Evolutionary conservation across 2,113 vertebrate genomes (phyloP), one percentile per base, ranked within the genome.

Genomic region (Hyaena hyaena): DNA sequence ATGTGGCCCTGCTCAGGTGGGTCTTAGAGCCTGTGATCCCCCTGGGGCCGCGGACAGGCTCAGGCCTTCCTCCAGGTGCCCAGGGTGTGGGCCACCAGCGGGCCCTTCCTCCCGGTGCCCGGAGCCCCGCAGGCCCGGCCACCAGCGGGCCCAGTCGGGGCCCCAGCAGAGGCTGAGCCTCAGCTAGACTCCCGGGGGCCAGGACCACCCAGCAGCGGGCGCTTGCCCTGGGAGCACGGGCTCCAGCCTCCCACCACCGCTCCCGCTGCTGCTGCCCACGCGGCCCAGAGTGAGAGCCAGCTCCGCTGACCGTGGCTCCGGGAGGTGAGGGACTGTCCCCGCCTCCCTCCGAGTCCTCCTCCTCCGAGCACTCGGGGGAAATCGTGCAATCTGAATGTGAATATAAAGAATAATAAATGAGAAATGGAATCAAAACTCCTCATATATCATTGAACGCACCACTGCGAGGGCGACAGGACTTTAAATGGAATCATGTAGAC

Each of bases 331-430:
- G 16, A 9, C 16, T 33, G 53, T 19, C 63, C 15, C 68, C 14
- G 48, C 28, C 65, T 82, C 7, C 5, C 73, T 91, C 33, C 26
- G 9, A 5, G 2, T 12, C 50, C 10, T 0, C 0, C 10, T 77
- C 82, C 95, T 81, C 94, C 81, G n/a, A 94, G 86, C 23, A 4
- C 91, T 77, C 7, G 1, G 63, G 45, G 35, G 90, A 79, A 28
- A 26, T 39, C 93, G 2, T 58, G 35, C 55, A 82, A 23, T n/a
- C 11, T 65, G 43, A 91, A 61, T 69, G 39, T 92, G 96, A 96
- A 95, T 28, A 12, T 43, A 96, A 97, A 94, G 65, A 63, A 83
- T 28, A 55, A 7, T 79, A 94, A 95, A 95, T n/a, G 95, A 90
- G 61, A 96, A 95, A 61, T 26, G 68, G 80, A 96, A 93, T 45